A percentile compares a stretch with the other conserved stretches of the same genome.
These are phyloP conservation scores for Euzophera pinguis DNA, from an alignment of 2,888 invertebrate species.

Conservation along the genomic window DNA sequence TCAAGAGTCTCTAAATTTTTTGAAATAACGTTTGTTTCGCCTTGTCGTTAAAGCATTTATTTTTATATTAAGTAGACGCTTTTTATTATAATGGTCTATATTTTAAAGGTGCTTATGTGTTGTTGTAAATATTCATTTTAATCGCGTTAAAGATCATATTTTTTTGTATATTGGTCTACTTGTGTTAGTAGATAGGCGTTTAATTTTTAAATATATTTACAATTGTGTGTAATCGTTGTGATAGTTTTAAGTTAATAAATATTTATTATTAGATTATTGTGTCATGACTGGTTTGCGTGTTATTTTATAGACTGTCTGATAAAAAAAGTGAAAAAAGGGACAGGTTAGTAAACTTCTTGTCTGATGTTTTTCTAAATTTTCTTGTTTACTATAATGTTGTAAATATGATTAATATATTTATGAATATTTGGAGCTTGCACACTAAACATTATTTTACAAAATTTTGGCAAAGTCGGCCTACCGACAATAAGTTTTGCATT, in stretches of 20 bases:
- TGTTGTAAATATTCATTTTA: conserved; percentile 27
- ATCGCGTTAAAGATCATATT: conserved; percentile 19
- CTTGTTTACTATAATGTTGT: neutral
- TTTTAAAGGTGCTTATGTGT: conserved; percentile 44
- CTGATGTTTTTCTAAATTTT: neutral
- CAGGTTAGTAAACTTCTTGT: neutral
- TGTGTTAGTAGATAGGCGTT: conserved; percentile 30
- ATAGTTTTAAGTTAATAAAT: conserved; percentile 32
- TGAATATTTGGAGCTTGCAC: too few relatives aligned
- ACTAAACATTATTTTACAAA: too few relatives aligned
- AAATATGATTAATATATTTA: too few relatives aligned
- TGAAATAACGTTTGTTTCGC: too few relatives aligned
- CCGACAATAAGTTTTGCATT: too few relatives aligned
- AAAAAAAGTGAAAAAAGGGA: too few relatives aligned
- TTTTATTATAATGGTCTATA: conserved; percentile 26
- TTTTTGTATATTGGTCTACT: conserved; percentile 24
- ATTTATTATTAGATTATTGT: conserved; percentile 23
- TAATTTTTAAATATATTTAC: conserved; percentile 25
- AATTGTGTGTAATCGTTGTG: conserved; percentile 32
- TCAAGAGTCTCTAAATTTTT: too few relatives aligned
- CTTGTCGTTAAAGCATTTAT: conserved; percentile 48
- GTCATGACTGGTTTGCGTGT: conserved; percentile 20
- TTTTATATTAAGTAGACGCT: conserved; percentile 28
- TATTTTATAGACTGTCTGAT: neutral
- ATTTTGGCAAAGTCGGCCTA: too few relatives aligned